phyloP scores from a whole-genome alignment of 2,113 vertebrate species.

The Ptyas mucosa region DNA sequence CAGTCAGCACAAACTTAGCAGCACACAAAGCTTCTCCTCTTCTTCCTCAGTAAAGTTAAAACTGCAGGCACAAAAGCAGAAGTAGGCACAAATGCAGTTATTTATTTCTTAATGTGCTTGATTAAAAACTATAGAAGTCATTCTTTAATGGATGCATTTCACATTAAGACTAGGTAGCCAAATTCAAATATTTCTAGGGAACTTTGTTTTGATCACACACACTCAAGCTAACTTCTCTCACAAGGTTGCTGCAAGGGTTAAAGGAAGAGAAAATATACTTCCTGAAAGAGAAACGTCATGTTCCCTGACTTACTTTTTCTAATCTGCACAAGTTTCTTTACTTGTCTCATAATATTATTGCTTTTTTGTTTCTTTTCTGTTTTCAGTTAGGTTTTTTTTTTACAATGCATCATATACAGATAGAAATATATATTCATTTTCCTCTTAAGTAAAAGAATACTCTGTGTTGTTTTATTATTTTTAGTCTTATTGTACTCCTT shows the following conservation, averaged over 20 bases:
- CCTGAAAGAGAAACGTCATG: not conserved
- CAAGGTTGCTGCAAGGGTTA: not conserved
- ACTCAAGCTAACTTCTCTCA: not conserved
- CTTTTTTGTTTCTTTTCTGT: not conserved
- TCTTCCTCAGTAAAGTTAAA: not conserved
- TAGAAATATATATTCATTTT: not conserved
- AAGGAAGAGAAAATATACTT: not conserved
- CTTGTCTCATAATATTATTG: no score
- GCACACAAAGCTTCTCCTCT: not conserved
- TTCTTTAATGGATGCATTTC: not conserved
- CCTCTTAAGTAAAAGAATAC: not conserved
- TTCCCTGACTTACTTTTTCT: not conserved
- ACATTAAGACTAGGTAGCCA: not conserved
- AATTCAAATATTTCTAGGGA: not conserved
- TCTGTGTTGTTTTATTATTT: not conserved
- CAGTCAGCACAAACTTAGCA: not conserved
- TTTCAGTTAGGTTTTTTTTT: not conserved
- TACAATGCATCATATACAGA: not conserved
- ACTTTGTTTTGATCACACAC: not conserved
- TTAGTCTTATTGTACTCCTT: not conserved
- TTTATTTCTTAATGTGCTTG: not conserved
- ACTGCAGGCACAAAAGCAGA: not conserved
- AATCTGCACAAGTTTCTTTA: not conserved
- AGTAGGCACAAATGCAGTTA: not conserved
- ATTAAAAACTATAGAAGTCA: not conserved